Conservation (phyloP, 2,797 vertebrate species). For the Sebastes flavidus region DNA sequence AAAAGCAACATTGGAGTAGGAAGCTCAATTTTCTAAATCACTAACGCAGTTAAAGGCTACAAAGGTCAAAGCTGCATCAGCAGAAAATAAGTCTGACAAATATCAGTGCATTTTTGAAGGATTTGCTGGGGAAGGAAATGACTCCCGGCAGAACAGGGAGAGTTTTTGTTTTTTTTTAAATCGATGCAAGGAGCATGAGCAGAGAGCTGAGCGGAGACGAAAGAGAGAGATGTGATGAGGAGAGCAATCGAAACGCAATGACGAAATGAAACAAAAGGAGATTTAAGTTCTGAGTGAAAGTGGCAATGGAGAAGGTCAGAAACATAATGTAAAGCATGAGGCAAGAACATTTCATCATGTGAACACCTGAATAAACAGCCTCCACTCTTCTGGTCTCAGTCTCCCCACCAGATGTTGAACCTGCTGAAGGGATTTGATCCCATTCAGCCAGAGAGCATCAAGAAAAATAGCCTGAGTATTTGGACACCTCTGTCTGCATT, state of each 20-base stretch:
- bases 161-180: not conserved
- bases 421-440: no score
- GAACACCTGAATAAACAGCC: not conserved
- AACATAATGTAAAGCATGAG: not conserved
- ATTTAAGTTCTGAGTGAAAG: not conserved
- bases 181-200: slow-evolving; percentile 35
- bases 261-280: slow-evolving; percentile 5
- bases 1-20: not conserved
- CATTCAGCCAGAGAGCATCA: no score
- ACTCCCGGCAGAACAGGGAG: not conserved
- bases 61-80: slow-evolving; percentile 18
- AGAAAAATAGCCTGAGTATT: no score
- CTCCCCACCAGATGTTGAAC: no score
- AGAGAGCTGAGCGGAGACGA: not conserved
- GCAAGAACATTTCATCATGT: not conserved
- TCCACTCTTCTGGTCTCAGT: not conserved
- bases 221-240: not conserved
- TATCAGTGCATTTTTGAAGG: slow-evolving; percentile 2
- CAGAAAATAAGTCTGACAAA: slow-evolving; percentile 29
- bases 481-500: no score
- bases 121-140: not conserved
- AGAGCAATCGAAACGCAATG: slow-evolving; percentile 19
- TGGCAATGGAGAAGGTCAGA: not conserved
- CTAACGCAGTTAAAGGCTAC: not conserved
- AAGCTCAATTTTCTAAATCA: slow-evolving; percentile 45